Conservation (phyloP, 2,797 vertebrate genomes). For the Podarcis siculus region DNA sequence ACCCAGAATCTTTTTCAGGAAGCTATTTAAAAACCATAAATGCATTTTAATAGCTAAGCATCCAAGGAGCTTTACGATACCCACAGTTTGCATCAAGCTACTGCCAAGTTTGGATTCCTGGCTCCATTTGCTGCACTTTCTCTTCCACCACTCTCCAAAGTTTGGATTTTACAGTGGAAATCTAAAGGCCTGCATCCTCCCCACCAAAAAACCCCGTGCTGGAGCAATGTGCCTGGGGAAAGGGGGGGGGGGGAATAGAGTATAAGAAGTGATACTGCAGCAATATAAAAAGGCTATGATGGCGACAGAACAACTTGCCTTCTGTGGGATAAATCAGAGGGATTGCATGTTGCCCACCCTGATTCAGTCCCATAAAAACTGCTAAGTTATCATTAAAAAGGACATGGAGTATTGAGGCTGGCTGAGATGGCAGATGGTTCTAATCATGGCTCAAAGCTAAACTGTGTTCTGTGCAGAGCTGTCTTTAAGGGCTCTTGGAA, state of each 20-base stretch:
- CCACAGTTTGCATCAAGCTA: neutral
- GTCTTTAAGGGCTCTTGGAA: neutral
- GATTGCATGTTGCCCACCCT: neutral
- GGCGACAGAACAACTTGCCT: neutral
- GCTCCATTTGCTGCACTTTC: neutral
- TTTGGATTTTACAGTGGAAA: conserved; percentile 28
- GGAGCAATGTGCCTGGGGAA: neutral
- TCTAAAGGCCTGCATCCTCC: neutral
- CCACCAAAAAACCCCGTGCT: neutral
- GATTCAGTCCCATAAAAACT: neutral
- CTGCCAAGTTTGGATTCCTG: neutral
- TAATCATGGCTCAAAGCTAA: neutral
- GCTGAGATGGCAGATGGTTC: too few species aligned
- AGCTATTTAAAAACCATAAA: conserved; percentile 43
- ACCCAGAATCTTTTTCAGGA: conserved; percentile 63
- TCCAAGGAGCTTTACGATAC: conserved; percentile 12
- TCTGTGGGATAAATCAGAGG: neutral
- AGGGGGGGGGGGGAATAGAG: neutral
- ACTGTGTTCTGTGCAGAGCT: too few species aligned
- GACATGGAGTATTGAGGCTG: neutral
- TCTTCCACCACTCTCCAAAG: neutral
- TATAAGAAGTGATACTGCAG: neutral
- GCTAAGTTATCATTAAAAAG: too few species aligned
- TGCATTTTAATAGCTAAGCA: conserved; percentile 34
- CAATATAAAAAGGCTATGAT: neutral